Base-by-base conservation (phyloP, 2,797 vertebrate species). In the Microchirus variegatus region DNA sequence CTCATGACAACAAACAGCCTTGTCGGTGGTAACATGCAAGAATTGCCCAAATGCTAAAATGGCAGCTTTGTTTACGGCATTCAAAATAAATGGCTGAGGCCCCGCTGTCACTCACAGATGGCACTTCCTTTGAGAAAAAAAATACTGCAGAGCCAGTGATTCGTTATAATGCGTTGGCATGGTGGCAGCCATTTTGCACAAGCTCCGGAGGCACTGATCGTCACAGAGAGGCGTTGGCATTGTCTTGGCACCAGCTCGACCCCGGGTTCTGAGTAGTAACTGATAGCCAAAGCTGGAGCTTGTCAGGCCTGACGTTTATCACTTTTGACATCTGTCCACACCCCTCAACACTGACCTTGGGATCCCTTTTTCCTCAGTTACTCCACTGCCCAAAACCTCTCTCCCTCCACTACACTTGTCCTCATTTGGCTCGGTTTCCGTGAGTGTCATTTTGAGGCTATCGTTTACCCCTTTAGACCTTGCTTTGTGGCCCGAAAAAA, bases 271-370 rank as follows among this genome's bases (percentile, higher is more conserved):
- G 86, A 90, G 93, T 81, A 92, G 93, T 84, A 88, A 87, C 75
- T 61, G 87, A 91, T 90, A 90, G 84, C 84, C 71, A 75, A 76
- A 78, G 80, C 83, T 89, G 90, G 83, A 92, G 83, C 84, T 81
- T 89, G 87, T 95, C 93, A 94, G 88, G 88, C 87, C 87, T 87
- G 78, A 89, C 71, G 73, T 89, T 94, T 91, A 94, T 94, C 87
- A 91, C 70, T 93, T 91, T 84, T 93, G 95, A 95, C 93, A 93
- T 94, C 91, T 94, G 92, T 93, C 94, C 91, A 90, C 91, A 69
- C 55, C 77, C 63, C 60, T 42, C 43, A 84, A 84, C 72, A 62
- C 73, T 81, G 88, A 90, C 90, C 88, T 89, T 89, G 84, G 79
- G 81, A 76, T 84, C 67, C 71, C 44, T 78, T 53, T 68, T 52